Conservation (phyloP, 1,140 invertebrate species). For the Asobara japonica region DNA sequence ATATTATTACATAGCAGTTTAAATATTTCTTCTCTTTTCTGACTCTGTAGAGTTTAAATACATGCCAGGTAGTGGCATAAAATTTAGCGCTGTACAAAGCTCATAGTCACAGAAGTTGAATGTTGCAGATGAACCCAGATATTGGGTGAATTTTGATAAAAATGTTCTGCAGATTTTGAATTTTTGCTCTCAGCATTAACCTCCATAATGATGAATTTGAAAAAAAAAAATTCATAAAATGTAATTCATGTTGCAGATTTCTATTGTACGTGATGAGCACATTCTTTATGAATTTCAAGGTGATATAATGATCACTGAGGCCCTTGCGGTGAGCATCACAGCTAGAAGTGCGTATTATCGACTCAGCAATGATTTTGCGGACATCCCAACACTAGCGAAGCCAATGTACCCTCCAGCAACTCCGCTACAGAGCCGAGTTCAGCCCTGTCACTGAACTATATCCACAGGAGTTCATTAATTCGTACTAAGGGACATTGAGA, state of each 20-base stretch:
- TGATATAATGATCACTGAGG: constrained; percentile 4
- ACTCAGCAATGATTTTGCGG: not conserved
- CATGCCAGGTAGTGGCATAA: too few relatives aligned
- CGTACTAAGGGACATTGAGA: too few relatives aligned
- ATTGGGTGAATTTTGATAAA: too few relatives aligned
- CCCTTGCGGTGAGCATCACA: constrained; percentile 19
- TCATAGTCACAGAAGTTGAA: too few relatives aligned
- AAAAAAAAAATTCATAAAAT: not conserved
- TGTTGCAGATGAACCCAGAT: too few relatives aligned
- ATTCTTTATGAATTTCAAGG: constrained; percentile 21
- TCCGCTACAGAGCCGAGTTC: not conserved
- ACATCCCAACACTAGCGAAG: not conserved
- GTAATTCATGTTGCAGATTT: constrained; percentile 10
- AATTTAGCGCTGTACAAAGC: too few relatives aligned
- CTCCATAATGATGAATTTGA: too few relatives aligned
- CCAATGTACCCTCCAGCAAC: not conserved
- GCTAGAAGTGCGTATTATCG: constrained; percentile 18
- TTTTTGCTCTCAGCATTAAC: too few relatives aligned
- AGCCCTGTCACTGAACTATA: not conserved
- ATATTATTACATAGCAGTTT: too few relatives aligned
- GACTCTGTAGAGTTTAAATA: too few relatives aligned
- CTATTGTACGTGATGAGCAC: constrained; percentile 19
- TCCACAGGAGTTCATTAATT: not conserved
- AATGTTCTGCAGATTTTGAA: not conserved
- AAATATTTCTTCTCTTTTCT: too few relatives aligned